Evolutionary conservation across 2,797 vertebrate genomes (phyloP).

Genomic region (Spinibarbus caldwelli): DNA sequence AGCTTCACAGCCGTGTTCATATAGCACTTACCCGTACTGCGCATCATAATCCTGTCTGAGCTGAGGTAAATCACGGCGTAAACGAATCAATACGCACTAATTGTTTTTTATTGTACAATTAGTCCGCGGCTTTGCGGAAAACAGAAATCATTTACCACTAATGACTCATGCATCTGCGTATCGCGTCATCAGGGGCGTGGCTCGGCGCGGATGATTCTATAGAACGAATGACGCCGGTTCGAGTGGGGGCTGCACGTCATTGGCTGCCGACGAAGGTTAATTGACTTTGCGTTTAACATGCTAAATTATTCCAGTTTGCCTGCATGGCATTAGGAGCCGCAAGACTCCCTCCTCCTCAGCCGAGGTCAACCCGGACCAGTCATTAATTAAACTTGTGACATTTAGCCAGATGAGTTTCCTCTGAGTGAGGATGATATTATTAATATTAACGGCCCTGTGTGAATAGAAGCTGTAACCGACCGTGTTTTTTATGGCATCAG

Average conservation of each 20-base stretch:
- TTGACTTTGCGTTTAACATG: conserved; percentile 67
- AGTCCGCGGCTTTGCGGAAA: conserved; percentile 40
- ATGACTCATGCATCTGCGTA: conserved; percentile 55
- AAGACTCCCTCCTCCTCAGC: conserved; percentile 73
- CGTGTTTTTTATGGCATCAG: conserved; percentile 77
- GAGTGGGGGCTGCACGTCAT: conserved; percentile 49
- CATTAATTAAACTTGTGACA: conserved; percentile 89
- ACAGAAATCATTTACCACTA: conserved; percentile 43
- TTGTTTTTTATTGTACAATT: conserved; percentile 49
- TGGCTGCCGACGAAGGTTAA: conserved; percentile 62
- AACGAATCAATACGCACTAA: conserved; percentile 55
- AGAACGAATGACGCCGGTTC: background rate
- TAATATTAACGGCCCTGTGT: conserved; percentile 84
- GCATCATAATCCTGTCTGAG: conserved; percentile 34
- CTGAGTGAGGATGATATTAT: conserved; percentile 87
- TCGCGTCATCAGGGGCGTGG: conserved; percentile 55
- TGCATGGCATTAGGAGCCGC: conserved; percentile 80
- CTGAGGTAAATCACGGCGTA: conserved; percentile 47
- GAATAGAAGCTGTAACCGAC: conserved; percentile 76
- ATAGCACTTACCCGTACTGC: background rate
- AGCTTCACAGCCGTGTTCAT: conserved; percentile 16
- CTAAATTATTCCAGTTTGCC: conserved; percentile 67
- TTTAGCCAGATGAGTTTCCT: conserved; percentile 88
- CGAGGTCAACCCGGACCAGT: conserved; percentile 75
- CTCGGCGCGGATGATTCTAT: conserved; percentile 25